Evolutionary conservation across 2,888 invertebrate genomes (phyloP).

Genomic region (Cremastinae sp.): DNA sequence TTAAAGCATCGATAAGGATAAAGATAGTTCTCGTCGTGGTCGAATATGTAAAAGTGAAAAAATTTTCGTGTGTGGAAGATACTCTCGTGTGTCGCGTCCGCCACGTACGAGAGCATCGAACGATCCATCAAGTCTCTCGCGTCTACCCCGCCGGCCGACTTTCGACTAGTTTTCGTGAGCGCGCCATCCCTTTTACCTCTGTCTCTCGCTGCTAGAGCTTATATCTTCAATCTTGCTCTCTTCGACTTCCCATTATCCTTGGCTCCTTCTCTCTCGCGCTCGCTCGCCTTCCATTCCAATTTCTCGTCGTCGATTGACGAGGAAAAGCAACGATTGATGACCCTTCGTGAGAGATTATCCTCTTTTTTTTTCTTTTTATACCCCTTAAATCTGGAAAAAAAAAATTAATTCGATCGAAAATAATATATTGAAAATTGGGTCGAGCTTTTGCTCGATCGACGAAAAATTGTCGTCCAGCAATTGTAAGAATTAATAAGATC

Average conservation of each 20-base stretch:
- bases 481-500: too few species aligned
- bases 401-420: not conserved
- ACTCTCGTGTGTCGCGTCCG: slow-evolving; percentile 33
- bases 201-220: slow-evolving; percentile 30
- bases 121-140: slow-evolving; percentile 56
- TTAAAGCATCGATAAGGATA: too few species aligned
- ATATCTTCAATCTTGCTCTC: slow-evolving; percentile 57
- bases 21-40: slow-evolving; percentile 42
- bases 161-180: slow-evolving; percentile 59
- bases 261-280: slow-evolving; percentile 32
- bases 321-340: slow-evolving; percentile 64
- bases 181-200: slow-evolving; percentile 56
- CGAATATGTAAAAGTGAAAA: slow-evolving; percentile 24
- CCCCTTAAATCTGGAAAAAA: not conserved
- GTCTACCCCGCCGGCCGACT: slow-evolving; percentile 13
- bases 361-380: not conserved
- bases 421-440: too few species aligned
- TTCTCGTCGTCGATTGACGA: slow-evolving; percentile 45
- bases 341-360: slow-evolving; percentile 47
- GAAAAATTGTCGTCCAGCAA: too few species aligned
- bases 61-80: slow-evolving; percentile 11
- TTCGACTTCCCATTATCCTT: slow-evolving; percentile 42
- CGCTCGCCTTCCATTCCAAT: slow-evolving; percentile 38
- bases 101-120: slow-evolving; percentile 45
- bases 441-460: too few species aligned